Evolutionary conservation across 2,888 invertebrate species (phyloP), one percentile per base, ranked within the genome.

Genomic region (Agrilus cyanescens): DNA sequence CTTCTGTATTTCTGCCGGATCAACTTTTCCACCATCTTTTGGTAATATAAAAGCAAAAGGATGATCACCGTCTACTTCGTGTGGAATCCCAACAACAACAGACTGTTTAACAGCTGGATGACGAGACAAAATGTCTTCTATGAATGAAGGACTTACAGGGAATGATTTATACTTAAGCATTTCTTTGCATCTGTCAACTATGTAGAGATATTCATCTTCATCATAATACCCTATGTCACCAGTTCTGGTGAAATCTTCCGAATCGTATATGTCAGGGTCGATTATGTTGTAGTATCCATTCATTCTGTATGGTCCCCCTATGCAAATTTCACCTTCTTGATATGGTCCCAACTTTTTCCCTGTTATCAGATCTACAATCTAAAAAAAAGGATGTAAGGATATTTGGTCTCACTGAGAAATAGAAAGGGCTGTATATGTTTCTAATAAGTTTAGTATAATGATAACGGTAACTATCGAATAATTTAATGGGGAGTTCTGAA

Each of bases 211-310:
- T 47, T 61, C 61, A 16, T 69, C 61, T 16, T 70, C 66, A 46
- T 75, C 74, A 47, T 69, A 69, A 47, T 69, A 73, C 15, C 68
- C 64, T 30, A 74, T 58, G 46, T 75, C 75, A 0, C 75, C 75
- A 1, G 72, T 69, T 50, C 65, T 70, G 31, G 73, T 58, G 70
- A 70, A 75, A 2, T 71, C 65, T 16, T 67, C 68, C 3, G 6
- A n/a, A 7, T 69, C 62, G 38, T 68, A 67, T 0, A 63, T 53
- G 18, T 67, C 66, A 10, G 59, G 60, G 0, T 71, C 71, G 4
- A 67, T 68, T 41, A 60, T 49, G 36, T 67, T 67, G 52, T 70
- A 68, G 53, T 74, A 75, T 5, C 66, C 70, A 63, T 69, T 57
- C 49, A 64, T 58, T 25, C 52, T 38, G 31, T 46, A 46, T n/a